Base-by-base conservation (phyloP, 2,113 vertebrate genomes). In the Pipa parva region DNA sequence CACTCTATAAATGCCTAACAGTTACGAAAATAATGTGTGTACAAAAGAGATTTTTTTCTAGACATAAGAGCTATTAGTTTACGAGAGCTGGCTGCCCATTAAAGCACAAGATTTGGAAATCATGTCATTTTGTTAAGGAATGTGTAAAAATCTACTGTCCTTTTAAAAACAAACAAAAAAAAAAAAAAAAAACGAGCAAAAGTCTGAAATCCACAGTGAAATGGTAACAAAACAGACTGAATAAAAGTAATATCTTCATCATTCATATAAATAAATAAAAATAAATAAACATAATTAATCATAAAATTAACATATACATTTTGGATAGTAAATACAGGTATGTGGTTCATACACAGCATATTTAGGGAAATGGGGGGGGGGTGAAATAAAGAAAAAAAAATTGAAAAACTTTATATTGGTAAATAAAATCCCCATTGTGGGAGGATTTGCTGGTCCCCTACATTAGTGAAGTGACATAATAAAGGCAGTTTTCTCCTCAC, bases 11-110 rank as follows among this genome's bases (percentile, higher is more conserved):
- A 98, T 88, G 94, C 93, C 97, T 94, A 96, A 96, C 94, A 95
- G 91, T 93, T 97, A 96, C 89, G 93, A 99, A 98, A 98, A 99
- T 98, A 98, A 94, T 94, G 92, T 99, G 90, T 93, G 92, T 94
- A 97, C 88, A 97, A 98, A 98, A 96, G 87, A 93, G 94, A 94
- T 97, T 97, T 42, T 94, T 94, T 93, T 97, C 93, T 97, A 97
- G 92, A 88, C 91, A 82, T 95, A 94, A 97, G 93, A 97, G 90
- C 93, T 93, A 92, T 88, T 84, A 51, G 90, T 88, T 85, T 87
- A 85, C 77, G 71, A 81, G 87, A 87, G 88, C 85, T 84, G 78
- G 74, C 77, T 62, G 51, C 54, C 65, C 67, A 74, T 76, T 63
- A 57, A 75, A 80, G 79, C 79, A 74, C 75, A 79, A 81, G 80